phyloP scores from a whole-genome alignment of 2,888 invertebrate genomes.

The Campoletis raptor region DNA sequence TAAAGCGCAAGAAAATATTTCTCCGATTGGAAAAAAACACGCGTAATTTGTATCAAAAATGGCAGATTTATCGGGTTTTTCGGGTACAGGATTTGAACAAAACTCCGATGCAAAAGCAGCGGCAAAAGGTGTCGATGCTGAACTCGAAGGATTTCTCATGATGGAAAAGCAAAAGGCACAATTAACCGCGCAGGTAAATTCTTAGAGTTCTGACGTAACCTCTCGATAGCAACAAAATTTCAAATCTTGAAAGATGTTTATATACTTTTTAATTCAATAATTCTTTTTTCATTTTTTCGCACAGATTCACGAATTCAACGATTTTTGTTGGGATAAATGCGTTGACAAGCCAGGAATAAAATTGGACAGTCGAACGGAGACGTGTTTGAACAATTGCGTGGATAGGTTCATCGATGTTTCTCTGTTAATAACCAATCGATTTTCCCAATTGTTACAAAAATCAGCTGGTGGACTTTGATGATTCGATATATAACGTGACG shows the following conservation, averaged over 20 bases:
- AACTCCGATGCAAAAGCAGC: conserved; percentile 78
- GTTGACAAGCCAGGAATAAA: conserved; percentile 95
- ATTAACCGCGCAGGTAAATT: conserved; percentile 93
- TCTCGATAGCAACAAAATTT: conserved; percentile 3
- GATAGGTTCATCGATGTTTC: conserved; percentile 98
- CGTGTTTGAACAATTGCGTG: conserved; percentile 96
- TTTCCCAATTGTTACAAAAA: conserved; percentile 94
- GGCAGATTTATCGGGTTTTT: conserved; percentile 78
- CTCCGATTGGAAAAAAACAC: conserved; percentile 11
- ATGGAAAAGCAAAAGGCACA: conserved; percentile 96
- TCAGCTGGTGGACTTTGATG: conserved; percentile 84
- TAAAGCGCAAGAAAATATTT: conserved; percentile 22
- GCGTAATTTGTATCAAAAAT: conserved; percentile 66
- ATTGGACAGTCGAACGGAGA: conserved; percentile 95
- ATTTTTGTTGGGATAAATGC: conserved; percentile 98
- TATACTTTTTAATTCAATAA: neutral
- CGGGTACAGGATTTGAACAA: conserved; percentile 73
- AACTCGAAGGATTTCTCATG: conserved; percentile 93
- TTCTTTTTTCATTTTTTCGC: conserved; percentile 60
- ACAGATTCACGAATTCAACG: conserved; percentile 96
- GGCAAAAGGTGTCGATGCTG: conserved; percentile 87
- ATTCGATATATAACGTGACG: neutral
- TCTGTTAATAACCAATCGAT: conserved; percentile 94
- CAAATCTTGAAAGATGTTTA: neutral
- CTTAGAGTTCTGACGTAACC: conserved; percentile 53